phyloP scores from a whole-genome alignment of 2,797 vertebrate species.

The Sebastes flavidus region DNA sequence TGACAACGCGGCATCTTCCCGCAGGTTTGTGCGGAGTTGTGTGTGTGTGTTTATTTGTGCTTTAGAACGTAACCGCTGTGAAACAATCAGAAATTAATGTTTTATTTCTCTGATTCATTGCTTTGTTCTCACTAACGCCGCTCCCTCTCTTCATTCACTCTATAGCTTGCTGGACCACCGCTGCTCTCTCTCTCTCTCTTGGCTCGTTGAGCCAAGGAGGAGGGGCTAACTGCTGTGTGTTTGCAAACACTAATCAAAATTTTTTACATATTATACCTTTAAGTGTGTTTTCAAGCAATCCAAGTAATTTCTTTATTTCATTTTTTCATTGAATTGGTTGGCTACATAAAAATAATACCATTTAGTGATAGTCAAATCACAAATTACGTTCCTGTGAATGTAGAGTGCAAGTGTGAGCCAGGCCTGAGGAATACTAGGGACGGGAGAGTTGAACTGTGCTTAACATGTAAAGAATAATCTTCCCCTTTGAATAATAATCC shows the following conservation, averaged over 20 bases:
- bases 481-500: conserved; percentile 15
- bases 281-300: not conserved
- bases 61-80: too few species aligned
- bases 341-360: not conserved
- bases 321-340: not conserved
- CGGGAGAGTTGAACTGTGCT: not conserved
- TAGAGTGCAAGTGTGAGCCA: not conserved
- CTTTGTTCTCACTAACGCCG: too few species aligned
- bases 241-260: too few species aligned
- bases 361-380: not conserved
- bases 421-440: rapidly evolving
- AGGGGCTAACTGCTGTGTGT: not conserved
- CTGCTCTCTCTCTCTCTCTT: too few species aligned
- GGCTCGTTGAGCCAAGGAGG: not conserved
- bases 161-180: too few species aligned
- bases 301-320: not conserved
- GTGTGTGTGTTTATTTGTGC: too few species aligned
- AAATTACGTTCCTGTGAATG: not conserved
- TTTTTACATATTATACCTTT: too few species aligned
- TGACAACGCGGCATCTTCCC: too few species aligned
- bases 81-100: too few species aligned
- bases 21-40: too few species aligned
- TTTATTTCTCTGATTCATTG: too few species aligned
- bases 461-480: not conserved
- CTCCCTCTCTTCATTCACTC: too few species aligned